Conservation (phyloP, 2,797 vertebrate genomes). For the Mormyrus hasselquistii region DNA sequence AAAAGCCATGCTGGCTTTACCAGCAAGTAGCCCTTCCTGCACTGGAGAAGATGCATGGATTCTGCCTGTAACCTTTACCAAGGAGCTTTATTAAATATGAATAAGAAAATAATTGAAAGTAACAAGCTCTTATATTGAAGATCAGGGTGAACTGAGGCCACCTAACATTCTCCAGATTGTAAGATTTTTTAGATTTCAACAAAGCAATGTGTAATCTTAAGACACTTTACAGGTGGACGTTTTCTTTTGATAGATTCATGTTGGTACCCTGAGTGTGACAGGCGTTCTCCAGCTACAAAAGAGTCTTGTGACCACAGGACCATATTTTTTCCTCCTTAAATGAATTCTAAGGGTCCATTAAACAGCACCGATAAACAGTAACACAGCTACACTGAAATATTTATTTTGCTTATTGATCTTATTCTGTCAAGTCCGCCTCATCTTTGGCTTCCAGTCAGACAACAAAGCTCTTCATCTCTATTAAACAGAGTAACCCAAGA, state of each 20-base stretch:
- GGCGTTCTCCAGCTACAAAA: background rate
- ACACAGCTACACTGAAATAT: slow-evolving; percentile 42
- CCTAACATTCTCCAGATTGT: slow-evolving; percentile 33
- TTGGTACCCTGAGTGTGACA: background rate
- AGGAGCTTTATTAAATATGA: slow-evolving; percentile 76
- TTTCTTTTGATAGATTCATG: background rate
- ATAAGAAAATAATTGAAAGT: slow-evolving; percentile 73
- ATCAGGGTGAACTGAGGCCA: slow-evolving; percentile 36
- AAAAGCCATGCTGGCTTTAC: slow-evolving; percentile 56
- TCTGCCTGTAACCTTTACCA: slow-evolving; percentile 63
- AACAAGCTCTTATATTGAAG: slow-evolving; percentile 51
- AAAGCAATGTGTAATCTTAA: background rate
- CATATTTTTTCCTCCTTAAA: slow-evolving; percentile 11
- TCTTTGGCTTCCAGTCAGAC: slow-evolving; percentile 7
- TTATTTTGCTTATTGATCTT: slow-evolving; percentile 49
- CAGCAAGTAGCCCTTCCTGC: slow-evolving; percentile 52
- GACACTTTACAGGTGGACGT: background rate
- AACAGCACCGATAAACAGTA: slow-evolving; percentile 31
- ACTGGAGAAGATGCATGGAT: slow-evolving; percentile 56
- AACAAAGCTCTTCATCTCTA: slow-evolving; percentile 19
- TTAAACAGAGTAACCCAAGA: slow-evolving; percentile 4
- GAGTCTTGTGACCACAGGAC: background rate
- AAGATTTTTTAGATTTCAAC: background rate
- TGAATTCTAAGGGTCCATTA: slow-evolving; percentile 35
- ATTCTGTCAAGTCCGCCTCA: slow-evolving; percentile 34